Conservation (phyloP, 2,113 vertebrate genomes). For the Sitta europaea region DNA sequence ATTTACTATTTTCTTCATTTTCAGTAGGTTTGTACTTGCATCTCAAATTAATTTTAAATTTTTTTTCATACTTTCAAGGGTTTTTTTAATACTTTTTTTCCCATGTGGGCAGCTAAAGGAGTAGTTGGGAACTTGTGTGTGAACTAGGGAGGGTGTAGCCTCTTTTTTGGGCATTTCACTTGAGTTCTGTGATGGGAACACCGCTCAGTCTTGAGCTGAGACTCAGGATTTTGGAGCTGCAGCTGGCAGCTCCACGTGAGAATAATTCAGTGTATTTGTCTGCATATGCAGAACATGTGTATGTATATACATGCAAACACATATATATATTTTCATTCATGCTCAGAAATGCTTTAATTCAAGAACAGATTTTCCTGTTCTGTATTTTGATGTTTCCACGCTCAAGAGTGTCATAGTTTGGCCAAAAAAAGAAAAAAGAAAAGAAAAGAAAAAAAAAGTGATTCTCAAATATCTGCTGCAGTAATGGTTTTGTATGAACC, state of each 20-base stretch:
- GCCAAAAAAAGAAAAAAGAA: no score
- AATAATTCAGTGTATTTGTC: neutral
- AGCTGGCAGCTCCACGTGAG: neutral
- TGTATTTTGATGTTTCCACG: neutral
- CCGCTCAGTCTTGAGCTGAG: neutral
- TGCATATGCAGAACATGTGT: neutral
- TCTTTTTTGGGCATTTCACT: neutral
- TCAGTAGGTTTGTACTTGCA: neutral
- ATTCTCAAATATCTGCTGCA: neutral
- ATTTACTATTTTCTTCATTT: neutral
- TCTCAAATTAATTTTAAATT: neutral
- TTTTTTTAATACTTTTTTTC: neutral
- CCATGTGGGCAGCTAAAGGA: neutral
- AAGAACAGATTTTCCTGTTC: neutral
- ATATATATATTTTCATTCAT: neutral
- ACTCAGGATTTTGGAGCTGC: neutral
- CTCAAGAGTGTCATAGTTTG: neutral
- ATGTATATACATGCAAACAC: fast-evolving
- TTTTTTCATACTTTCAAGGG: neutral
- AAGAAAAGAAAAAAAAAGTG: neutral
- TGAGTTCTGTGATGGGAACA: neutral
- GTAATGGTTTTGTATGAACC: neutral
- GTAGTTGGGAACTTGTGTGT: neutral
- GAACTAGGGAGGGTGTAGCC: neutral
- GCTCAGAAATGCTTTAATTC: neutral